These are phyloP conservation scores for Eledona agricola DNA, from an alignment of 2,888 invertebrate species.

Conservation along the genomic window DNA sequence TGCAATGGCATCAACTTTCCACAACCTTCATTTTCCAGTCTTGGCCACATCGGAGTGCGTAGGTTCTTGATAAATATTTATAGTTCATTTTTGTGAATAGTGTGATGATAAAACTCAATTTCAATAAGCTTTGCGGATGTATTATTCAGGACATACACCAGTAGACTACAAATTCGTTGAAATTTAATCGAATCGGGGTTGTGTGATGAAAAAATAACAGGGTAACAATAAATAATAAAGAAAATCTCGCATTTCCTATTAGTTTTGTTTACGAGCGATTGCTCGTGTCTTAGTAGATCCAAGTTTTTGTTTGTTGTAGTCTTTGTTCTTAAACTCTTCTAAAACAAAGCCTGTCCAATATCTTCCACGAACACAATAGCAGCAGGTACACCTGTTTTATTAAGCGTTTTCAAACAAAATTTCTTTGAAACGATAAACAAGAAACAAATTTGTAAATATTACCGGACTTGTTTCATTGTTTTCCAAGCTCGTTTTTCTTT, in stretches of 20 bases:
- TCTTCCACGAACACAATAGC: conserved; percentile 23
- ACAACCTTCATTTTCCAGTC: conserved; percentile 18
- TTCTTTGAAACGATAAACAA: conserved; percentile 9
- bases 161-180: conserved; percentile 4
- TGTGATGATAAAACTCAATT: conserved; percentile 20
- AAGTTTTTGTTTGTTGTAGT: conserved; percentile 27
- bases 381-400: conserved; percentile 16
- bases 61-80: conserved; percentile 26
- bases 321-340: conserved; percentile 27
- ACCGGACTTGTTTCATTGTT: conserved; percentile 4
- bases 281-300: conserved; percentile 19
- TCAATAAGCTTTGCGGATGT: conserved; percentile 14
- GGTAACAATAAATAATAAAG: conserved; percentile 5
- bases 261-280: conserved; percentile 26
- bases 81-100: conserved; percentile 20
- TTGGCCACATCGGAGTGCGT: conserved; percentile 9
- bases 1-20: conserved; percentile 33
- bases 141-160: conserved; percentile 19
- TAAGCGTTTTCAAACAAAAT: conserved; percentile 14
- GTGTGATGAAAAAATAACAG: conserved; percentile 3
- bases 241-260: conserved; percentile 10
- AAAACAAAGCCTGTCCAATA: conserved; percentile 28
- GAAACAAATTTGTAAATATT: conserved; percentile 19
- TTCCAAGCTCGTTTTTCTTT: no score
- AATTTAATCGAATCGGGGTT: conserved; percentile 2